These are phyloP conservation scores for Etheostoma cragini DNA, from an alignment of 2,113 vertebrate genomes.

Conservation along the genomic window DNA sequence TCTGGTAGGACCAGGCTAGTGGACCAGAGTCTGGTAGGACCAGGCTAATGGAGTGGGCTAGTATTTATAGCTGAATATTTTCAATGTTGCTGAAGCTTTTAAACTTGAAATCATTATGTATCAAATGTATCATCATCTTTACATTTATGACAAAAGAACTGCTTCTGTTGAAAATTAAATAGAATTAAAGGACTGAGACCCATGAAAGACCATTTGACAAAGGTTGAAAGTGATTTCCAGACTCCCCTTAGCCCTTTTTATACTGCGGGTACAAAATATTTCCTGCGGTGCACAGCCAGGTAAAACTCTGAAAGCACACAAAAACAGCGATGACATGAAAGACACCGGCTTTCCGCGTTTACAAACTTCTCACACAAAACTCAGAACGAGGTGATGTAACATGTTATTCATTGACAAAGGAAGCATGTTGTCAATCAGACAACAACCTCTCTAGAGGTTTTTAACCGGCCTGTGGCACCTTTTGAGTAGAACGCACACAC, in stretches of 20 bases:
- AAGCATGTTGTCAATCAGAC: neutral
- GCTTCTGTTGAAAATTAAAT: neutral
- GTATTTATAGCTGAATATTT: neutral
- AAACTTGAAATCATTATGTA: neutral
- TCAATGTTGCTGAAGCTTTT: neutral
- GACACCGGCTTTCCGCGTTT: too few relatives aligned
- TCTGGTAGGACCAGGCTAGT: too few relatives aligned
- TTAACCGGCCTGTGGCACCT: constrained; percentile 1
- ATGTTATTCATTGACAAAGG: too few relatives aligned
- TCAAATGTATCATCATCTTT: neutral
- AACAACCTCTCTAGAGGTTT: neutral
- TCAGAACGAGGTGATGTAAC: neutral
- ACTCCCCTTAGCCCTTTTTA: too few relatives aligned
- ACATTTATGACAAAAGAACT: neutral
- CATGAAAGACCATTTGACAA: too few relatives aligned
- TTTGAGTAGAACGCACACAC: neutral
- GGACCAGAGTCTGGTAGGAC: too few relatives aligned
- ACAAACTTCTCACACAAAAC: too few relatives aligned
- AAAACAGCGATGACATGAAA: neutral
- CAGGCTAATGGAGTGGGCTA: too few relatives aligned
- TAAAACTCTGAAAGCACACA: too few relatives aligned
- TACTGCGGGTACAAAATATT: too few relatives aligned
- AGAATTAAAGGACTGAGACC: neutral
- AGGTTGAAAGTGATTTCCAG: too few relatives aligned
- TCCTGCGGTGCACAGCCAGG: too few relatives aligned